Evolutionary conservation across 2,888 invertebrate species (phyloP), one percentile per base, ranked within the genome.

Genomic region (Scotopteryx bipunctaria): DNA sequence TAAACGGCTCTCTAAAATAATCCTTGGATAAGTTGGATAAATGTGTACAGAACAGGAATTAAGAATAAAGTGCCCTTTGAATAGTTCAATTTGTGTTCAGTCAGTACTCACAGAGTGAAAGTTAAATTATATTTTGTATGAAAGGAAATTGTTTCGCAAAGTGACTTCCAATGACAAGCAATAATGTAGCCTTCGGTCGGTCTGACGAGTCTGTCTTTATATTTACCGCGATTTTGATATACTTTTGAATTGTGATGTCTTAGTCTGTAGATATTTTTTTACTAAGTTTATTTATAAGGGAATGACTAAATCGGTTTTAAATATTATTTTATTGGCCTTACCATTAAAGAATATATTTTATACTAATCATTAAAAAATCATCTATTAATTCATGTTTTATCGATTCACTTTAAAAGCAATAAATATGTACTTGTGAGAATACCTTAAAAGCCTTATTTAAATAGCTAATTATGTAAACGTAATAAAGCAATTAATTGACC

Each of bases 101-200:
- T 44, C 51, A 48, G 36, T 37, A 41, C 13, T 35, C 40, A 37
- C 25, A 15, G 38, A 38, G 35, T 29, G 14, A 27, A 36, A 36
- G 52, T 55, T 38, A 49, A 47, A 53, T 55, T 57, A 61, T 62
- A 55, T 61, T 58, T 57, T 55, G 62, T 59, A 63, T 55, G 58
- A 54, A 55, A 49, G 59, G 43, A 40, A 48, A 48, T 51, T 56
- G 51, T 52, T 57, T 64, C 61, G 57, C 57, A 60, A 69, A 65
- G 68, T 67, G 63, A 74, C 52, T 53, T 67, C 60, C 46, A 76
- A 77, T 67, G 64, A 71, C 56, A 61, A 86, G 86, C 86, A 87
- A 86, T 87, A 86, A 81, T 79, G 77, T 76, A 73, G 83, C 83
- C 82, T 84, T 82, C 52, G 65, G 80, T 79, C 81, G 84, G 83